Evolutionary conservation across 2,113 vertebrate species (phyloP).

Genomic region (Larimichthys polyactis): DNA sequence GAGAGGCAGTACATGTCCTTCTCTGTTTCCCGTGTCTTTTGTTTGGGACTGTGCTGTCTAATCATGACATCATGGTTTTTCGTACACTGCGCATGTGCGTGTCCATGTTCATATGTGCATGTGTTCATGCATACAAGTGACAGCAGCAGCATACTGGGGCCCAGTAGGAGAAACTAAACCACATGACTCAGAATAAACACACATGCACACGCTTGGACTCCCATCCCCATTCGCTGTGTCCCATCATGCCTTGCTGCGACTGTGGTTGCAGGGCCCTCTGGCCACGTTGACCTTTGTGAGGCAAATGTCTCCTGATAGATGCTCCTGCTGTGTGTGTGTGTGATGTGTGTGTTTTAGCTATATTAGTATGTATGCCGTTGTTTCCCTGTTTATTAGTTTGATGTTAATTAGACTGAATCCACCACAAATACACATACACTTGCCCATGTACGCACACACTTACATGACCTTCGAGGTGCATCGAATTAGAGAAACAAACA

Average conservation of each 20-base stretch:
- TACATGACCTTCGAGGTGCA: not conserved
- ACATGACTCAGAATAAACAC: slow-evolving; percentile 41
- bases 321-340: slow-evolving; percentile 31
- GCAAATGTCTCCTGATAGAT: slow-evolving; percentile 75
- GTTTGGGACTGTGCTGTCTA: not conserved
- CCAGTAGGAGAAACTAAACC: slow-evolving; percentile 44
- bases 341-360: not conserved
- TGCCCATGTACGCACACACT: not conserved
- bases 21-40: not conserved
- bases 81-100: not conserved
- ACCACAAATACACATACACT: not conserved
- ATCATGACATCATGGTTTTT: not conserved
- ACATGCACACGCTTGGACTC: slow-evolving; percentile 28
- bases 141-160: slow-evolving; percentile 36
- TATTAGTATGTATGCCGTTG: not conserved
- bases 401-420: slow-evolving; percentile 22
- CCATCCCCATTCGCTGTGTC: slow-evolving; percentile 33
- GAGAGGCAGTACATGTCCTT: not conserved
- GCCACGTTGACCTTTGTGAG: slow-evolving; percentile 76
- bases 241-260: slow-evolving; percentile 69
- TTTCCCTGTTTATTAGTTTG: slow-evolving; percentile 10
- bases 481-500: slow-evolving; percentile 1
- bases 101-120: slow-evolving; percentile 6
- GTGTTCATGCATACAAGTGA: slow-evolving; percentile 10
- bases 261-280: slow-evolving; percentile 65